Evolutionary conservation across 2,113 vertebrate species (phyloP), one percentile per base, ranked within the genome.

Genomic region (Burhinus oedicnemus): DNA sequence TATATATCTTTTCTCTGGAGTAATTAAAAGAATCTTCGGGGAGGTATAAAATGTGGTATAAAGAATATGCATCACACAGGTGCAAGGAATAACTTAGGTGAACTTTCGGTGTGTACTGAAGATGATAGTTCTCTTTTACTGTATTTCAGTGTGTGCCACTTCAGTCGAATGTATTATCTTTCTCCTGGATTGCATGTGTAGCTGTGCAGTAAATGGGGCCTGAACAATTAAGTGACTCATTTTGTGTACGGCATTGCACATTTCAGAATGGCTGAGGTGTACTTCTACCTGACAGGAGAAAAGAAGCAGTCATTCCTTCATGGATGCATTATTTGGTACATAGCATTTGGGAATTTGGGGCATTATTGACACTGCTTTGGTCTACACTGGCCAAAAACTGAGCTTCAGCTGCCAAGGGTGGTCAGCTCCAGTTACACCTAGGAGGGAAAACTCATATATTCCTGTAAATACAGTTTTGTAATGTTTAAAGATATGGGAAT

Each of bases 331-430:
- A 34, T 30, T 91, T 93, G 68, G 27, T 70, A 22, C 17, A 15
- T 16, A 47, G 34, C 34, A 44, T 68, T 76, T 77, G 52, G 78
- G 70, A 90, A 25, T 47, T 52, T 51, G 15, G 77, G 17, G 10
- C 1, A 0, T 12, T 32, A 11, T 60, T 61, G 49, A 20, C 0
- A 0, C 6, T 36, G 6, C 61, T 90, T 64, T 83, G 66, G 49
- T 29, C 54, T 42, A 22, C n/a, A 15, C 23, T 30, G 29, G 40
- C 66, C 74, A 9, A 60, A 77, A 87, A 0, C 11, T 5, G 65
- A 51, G 7, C 49, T 83, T 92, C 26, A 52, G 22, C 77, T 95
- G 51, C 36, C 42, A 18, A 20, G 15, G 4, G 8, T 38, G 36
- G 79, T 62, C 30, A 72, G 36, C 26, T n/a, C 7, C 8, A 36